Base-by-base conservation (phyloP, 2,113 vertebrate species). In the Corydoras maculifer region DNA sequence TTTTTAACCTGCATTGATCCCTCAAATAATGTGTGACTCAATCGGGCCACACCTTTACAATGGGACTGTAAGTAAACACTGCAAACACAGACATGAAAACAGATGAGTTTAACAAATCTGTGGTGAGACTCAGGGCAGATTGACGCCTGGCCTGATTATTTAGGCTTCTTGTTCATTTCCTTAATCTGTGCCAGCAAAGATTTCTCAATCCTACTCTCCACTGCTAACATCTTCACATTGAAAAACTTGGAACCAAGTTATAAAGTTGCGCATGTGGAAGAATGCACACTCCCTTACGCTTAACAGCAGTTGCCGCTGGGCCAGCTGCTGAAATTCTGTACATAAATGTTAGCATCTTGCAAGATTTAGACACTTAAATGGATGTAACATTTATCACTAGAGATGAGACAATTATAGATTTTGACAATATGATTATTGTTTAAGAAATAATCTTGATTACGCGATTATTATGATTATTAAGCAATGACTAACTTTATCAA, bases 101-200 rank as follows among this genome's bases (percentile, higher is more conserved):
- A 68, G 35, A 9, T 64, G 5, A 59, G 59, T 59, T 53, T 12
- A 43, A 55, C 64, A 77, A 78, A 79, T 32, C n/a, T 13, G 31
- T 8, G n/a, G 64, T 10, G 12, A 57, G 50, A 59, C 55, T 54
- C 15, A 12, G 12, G 65, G 74, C 68, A 62, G 51, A 25, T 64
- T 58, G 53, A 70, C 58, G 58, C 61, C 60, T 30, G 4, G 29
- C 48, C 63, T 60, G 65, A 68, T 78, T 72, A 30, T 67, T 73
- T 75, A 49, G 29, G 65, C n/a, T 25, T 12, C 25, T 35, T 3
- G 48, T 64, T 54, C 18, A 55, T 32, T 62, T 57, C 43, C 43
- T 55, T 58, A 11, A 7, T 71, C 64, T 65, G 53, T 31, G 15
- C 63, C 72, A 64, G 73, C 49, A 51, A 66, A 57, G 35, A 65